Evolutionary conservation across 2,797 vertebrate species (phyloP).

Genomic region (Huso huso): DNA sequence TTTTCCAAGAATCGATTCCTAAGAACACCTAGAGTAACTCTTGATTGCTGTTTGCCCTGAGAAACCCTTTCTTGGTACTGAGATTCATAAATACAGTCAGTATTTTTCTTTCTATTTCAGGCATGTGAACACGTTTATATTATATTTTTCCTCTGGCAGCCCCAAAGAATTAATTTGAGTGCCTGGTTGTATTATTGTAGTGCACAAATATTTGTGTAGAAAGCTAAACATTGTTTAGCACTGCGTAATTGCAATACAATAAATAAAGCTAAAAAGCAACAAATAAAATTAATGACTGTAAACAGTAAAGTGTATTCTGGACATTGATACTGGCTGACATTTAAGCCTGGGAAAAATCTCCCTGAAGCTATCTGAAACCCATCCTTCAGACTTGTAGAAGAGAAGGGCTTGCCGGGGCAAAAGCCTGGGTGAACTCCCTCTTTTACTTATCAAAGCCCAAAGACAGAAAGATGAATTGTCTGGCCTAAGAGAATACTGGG

Average conservation of each 20-base stretch:
- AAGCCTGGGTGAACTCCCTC: conserved; percentile 6
- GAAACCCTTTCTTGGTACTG: too few species aligned
- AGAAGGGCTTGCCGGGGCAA: neutral
- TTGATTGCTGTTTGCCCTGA: too few species aligned
- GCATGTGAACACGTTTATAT: neutral
- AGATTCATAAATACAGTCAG: neutral
- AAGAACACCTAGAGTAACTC: too few species aligned
- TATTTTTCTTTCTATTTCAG: neutral
- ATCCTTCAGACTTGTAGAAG: too few species aligned
- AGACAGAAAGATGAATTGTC: too few species aligned
- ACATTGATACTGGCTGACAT: conserved; percentile 3
- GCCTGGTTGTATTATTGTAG: neutral
- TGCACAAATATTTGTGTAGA: neutral
- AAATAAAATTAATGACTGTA: neutral
- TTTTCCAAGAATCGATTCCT: too few species aligned
- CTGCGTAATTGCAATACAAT: conserved; percentile 3
- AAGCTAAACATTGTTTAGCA: neutral
- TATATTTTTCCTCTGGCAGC: neutral
- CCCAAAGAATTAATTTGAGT: neutral
- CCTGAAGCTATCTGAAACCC: neutral
- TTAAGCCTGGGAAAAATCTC: neutral
- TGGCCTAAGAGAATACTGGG: too few species aligned
- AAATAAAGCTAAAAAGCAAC: conserved; percentile 3
- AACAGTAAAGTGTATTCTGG: neutral
- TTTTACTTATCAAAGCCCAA: too few species aligned